These are phyloP conservation scores for Drosophila hydei DNA, from an alignment of 1,140 invertebrate genomes.

Conservation along the genomic window DNA sequence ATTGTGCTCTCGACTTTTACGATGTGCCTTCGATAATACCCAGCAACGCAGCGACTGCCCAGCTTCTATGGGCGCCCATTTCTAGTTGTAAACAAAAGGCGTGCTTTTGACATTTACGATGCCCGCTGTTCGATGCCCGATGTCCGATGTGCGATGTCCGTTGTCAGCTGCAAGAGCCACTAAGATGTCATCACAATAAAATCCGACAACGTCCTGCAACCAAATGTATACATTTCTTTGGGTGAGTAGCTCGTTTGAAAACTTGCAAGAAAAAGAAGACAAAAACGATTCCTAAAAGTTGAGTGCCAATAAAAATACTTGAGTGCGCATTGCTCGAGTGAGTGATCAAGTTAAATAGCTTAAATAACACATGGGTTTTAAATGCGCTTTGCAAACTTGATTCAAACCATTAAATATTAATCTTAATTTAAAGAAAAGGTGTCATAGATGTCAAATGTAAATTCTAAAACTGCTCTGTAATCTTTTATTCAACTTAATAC, in stretches of 20 bases:
- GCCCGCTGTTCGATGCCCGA: constrained; percentile 14
- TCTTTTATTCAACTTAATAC: too few species aligned
- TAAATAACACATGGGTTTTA: background rate
- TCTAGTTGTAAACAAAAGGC: constrained; percentile 56
- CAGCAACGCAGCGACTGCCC: constrained; percentile 12
- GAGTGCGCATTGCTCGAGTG: constrained; percentile 16
- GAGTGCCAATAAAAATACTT: constrained; percentile 24
- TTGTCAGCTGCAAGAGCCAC: constrained; percentile 25
- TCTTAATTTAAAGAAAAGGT: too few species aligned
- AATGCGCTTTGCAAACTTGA: background rate
- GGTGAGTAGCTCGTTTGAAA: constrained; percentile 58
- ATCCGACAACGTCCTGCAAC: constrained; percentile 30
- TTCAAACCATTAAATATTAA: background rate
- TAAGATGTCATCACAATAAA: constrained; percentile 65
- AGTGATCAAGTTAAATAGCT: constrained; percentile 17
- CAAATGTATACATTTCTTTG: constrained; percentile 48
- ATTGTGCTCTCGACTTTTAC: constrained; percentile 59
- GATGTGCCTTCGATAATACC: constrained; percentile 56
- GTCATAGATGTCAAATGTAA: too few species aligned
- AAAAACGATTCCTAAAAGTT: constrained; percentile 11
- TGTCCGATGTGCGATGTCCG: constrained; percentile 4
- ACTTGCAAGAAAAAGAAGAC: constrained; percentile 22
- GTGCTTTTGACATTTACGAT: constrained; percentile 48
- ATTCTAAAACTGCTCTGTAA: too few species aligned
- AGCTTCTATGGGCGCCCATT: constrained; percentile 32